Evolutionary conservation across 2,888 invertebrate genomes (phyloP), one percentile per base, ranked within the genome.

Genomic region (Chymomyza fuscimana): DNA sequence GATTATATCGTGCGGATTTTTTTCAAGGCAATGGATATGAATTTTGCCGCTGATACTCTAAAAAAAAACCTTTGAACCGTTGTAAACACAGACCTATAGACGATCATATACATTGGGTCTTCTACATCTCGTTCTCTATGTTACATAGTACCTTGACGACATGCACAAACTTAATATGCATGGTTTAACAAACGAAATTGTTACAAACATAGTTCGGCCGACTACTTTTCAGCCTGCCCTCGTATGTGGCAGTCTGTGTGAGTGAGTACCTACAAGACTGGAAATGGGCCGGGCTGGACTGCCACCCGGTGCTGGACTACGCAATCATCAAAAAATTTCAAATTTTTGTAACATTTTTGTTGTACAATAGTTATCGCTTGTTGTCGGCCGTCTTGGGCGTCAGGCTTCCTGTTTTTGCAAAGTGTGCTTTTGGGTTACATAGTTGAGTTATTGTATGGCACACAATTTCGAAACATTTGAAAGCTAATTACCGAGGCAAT

Each of bases 301-400:
- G 7, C 52, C 52, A 16, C 16, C 52, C 15, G 58, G 58, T 58
- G 25, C 29, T 25, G 66, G 65, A 79, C 77, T 83, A 82, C 83
- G 82, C 81, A 87, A 82, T 83, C 83, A 72, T 77, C 73, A 67
- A 83, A 83, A 73, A 69, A 83, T 87, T 83, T 83, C 70, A 83
- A 77, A 77, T 74, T 65, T 70, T 68, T 73, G 36, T 52, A 58
- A 62, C 25, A 46, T 46, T 46, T 46, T 46, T 46, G 40, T 46
- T 46, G 12, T 46, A 46, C 40, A 10, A 10, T 12, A 46, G 12
- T 46, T 46, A 46, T 46, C 12, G 40, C 40, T 46, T 12, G 40
- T 46, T 46, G 40, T 46, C 40, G 40, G 40, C 40, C 40, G 40
- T 46, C 40, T 46, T 46, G 40, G 40, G 40, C 40, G 54, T 46